phyloP scores from a whole-genome alignment of 2,113 vertebrate genomes.

The Pedetes capensis region DNA sequence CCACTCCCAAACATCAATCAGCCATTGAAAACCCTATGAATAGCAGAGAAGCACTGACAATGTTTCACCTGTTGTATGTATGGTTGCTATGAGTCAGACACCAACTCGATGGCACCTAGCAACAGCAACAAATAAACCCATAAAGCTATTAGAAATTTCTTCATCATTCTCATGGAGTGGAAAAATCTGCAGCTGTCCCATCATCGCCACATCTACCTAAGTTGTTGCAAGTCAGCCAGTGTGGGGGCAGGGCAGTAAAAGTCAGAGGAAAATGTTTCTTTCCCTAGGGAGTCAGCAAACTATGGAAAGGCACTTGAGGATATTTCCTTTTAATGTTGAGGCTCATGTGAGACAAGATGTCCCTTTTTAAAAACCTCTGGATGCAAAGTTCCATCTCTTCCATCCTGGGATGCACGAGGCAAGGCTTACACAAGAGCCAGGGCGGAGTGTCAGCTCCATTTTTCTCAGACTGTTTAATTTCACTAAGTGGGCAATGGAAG shows the following conservation, averaged over 20 bases:
- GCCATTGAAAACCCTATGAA: too few species aligned
- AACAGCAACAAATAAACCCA: too few species aligned
- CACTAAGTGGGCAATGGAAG: not conserved
- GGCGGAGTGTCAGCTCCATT: not conserved
- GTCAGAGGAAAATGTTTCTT: not conserved
- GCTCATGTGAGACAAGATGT: not conserved
- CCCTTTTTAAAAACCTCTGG: not conserved
- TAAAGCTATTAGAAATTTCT: not conserved
- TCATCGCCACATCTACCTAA: rapidly evolving
- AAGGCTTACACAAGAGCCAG: not conserved
- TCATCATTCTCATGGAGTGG: not conserved
- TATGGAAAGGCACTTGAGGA: not conserved
- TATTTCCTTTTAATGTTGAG: not conserved
- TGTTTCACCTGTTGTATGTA: too few species aligned
- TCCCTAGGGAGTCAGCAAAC: not conserved
- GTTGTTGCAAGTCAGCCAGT: not conserved
- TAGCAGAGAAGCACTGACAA: too few species aligned
- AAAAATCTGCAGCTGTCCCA: not conserved
- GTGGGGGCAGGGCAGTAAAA: not conserved
- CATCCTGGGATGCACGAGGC: rapidly evolving
- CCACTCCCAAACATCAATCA: too few species aligned
- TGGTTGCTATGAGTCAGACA: too few species aligned
- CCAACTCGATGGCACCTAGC: too few species aligned
- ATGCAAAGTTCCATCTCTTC: not conserved
- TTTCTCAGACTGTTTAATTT: not conserved